Evolutionary conservation across 2,797 vertebrate genomes (phyloP).

Genomic region (Pantherophis vulpinus): DNA sequence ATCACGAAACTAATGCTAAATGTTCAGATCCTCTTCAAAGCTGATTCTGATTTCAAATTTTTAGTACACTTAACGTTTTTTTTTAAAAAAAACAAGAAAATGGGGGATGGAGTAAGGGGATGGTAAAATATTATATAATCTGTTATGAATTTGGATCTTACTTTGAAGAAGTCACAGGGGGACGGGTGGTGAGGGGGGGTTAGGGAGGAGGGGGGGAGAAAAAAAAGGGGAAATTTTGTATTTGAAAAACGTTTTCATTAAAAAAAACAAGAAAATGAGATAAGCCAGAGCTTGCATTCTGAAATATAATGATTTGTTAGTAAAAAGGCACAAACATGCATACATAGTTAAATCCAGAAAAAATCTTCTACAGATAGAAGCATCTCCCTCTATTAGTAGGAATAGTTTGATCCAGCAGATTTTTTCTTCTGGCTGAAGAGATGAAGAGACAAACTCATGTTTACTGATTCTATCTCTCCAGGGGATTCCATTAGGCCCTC

Average conservation of each 20-base stretch:
- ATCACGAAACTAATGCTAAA: not conserved
- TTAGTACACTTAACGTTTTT: not conserved
- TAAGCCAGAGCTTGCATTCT: constrained; percentile 35
- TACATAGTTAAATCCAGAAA: not conserved
- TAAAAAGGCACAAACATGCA: constrained; percentile 15
- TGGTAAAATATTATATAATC: too few relatives aligned
- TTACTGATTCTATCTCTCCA: not conserved
- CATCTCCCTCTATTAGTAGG: not conserved
- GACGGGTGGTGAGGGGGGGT: too few relatives aligned
- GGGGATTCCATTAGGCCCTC: not conserved
- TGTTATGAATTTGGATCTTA: too few relatives aligned
- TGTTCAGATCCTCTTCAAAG: not conserved
- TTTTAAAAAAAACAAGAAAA: not conserved
- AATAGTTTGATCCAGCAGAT: not conserved
- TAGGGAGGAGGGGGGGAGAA: too few relatives aligned
- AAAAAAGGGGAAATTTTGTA: too few relatives aligned
- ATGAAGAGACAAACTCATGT: not conserved
- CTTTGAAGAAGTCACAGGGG: too few relatives aligned
- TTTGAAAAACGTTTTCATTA: too few relatives aligned
- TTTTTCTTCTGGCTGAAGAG: not conserved
- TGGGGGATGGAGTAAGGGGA: too few relatives aligned
- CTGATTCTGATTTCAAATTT: not conserved
- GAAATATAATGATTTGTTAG: constrained; percentile 32
- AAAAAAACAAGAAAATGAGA: not conserved
- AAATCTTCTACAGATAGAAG: not conserved